A percentile compares a stretch with the other conserved stretches of the same genome.
These are phyloP conservation scores for Pandemis heparana DNA, from an alignment of 2,888 invertebrate species.

Conservation along the genomic window DNA sequence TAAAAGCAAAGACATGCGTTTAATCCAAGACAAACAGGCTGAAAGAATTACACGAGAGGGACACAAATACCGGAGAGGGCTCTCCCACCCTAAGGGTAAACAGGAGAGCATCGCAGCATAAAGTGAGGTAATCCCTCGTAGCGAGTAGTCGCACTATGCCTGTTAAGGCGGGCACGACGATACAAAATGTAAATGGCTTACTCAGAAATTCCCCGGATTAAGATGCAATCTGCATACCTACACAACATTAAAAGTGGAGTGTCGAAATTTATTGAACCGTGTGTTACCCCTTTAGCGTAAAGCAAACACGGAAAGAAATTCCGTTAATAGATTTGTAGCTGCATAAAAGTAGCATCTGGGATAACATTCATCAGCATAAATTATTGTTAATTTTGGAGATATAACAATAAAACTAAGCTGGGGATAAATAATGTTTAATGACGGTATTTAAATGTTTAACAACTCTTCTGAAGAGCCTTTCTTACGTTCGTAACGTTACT, in stretches of 20 bases:
- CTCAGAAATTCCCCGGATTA: conserved; percentile 71
- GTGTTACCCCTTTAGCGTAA: conserved; percentile 29
- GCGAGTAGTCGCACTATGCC: conserved; percentile 61
- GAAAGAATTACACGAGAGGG: conserved; percentile 77
- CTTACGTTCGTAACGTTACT: not conserved
- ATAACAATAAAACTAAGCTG: conserved; percentile 32
- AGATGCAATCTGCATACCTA: conserved; percentile 70
- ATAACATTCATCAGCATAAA: conserved; percentile 38
- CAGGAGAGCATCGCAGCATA: conserved; percentile 63
- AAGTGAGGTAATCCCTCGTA: conserved; percentile 78
- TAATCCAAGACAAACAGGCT: conserved; percentile 82
- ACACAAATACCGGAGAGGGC: conserved; percentile 74
- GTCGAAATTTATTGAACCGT: conserved; percentile 26
- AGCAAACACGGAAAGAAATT: conserved; percentile 25
- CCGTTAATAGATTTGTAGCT: conserved; percentile 37
- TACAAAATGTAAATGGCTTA: conserved; percentile 75
- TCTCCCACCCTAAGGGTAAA: conserved; percentile 69
- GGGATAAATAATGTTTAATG: conserved; percentile 27
- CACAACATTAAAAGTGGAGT: conserved; percentile 53
- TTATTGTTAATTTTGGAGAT: conserved; percentile 27
- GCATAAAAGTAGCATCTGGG: conserved; percentile 33
- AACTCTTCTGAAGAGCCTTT: not conserved
- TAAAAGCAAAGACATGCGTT: conserved; percentile 82
- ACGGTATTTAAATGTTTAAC: not conserved
- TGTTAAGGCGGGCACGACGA: conserved; percentile 70